Evolutionary conservation across 2,797 vertebrate species (phyloP).

Genomic region (Eutrigla gurnardus): DNA sequence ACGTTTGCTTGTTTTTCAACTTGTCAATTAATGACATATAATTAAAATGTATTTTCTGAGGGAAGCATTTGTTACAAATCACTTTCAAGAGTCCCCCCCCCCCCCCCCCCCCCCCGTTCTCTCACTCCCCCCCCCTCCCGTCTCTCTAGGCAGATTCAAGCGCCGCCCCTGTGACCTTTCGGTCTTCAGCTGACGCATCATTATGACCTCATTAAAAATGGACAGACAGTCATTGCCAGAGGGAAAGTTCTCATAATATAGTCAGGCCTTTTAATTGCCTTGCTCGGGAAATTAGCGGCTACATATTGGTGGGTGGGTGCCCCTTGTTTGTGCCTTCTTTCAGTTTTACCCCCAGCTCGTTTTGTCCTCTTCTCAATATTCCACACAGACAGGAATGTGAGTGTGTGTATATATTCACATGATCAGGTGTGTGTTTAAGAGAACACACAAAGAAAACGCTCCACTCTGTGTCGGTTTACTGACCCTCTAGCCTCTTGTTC

Average conservation of each 20-base stretch:
- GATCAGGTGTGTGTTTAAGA: slow-evolving; percentile 54
- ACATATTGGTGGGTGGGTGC: slow-evolving; percentile 79
- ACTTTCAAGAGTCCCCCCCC: background rate
- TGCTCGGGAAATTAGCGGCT: slow-evolving; percentile 83
- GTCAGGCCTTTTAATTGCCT: slow-evolving; percentile 84
- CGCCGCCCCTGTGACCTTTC: slow-evolving; percentile 78
- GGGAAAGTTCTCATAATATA: slow-evolving; percentile 81
- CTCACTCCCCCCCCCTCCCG: background rate
- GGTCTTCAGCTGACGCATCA: slow-evolving; percentile 83
- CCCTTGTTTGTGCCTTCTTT: slow-evolving; percentile 49
- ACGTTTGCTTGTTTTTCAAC: background rate
- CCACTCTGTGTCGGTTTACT: slow-evolving; percentile 62
- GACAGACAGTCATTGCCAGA: slow-evolving; percentile 83
- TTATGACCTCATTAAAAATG: slow-evolving; percentile 86
- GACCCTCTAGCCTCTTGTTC: slow-evolving; percentile 69
- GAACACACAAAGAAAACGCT: slow-evolving; percentile 57
- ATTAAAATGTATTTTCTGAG: slow-evolving; percentile 8
- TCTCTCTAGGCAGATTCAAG: slow-evolving; percentile 49
- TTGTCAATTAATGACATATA: slow-evolving; percentile 1
- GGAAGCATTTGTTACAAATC: slow-evolving; percentile 5
- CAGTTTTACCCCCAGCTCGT: slow-evolving; percentile 42
- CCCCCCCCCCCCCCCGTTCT: background rate
- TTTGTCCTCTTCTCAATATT: slow-evolving; percentile 32
- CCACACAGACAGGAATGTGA: slow-evolving; percentile 5
- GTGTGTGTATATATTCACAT: slow-evolving; percentile 28